Evolutionary conservation across 2,888 invertebrate species (phyloP), one percentile per base, ranked within the genome.

Genomic region (Tachina lurida): DNA sequence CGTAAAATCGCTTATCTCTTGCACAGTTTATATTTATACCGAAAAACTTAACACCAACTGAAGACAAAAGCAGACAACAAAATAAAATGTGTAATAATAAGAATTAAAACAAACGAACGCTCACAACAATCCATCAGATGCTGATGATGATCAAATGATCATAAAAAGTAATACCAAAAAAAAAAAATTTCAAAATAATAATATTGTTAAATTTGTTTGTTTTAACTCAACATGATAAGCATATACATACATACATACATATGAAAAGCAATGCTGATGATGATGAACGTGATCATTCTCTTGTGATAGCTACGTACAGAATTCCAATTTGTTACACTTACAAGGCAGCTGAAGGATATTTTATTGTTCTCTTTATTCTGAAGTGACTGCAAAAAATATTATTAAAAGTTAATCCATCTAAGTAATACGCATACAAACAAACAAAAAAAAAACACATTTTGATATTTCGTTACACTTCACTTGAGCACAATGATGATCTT

Each of bases 261-360:
- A 31, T 7, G 7, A 31, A 31, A 31, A 31, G 31, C 31, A 31
- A 31, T 39, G 60, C 56, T 9, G 10, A 43, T 54, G 31, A 47
- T 56, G 47, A 73, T 62, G 67, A 70, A 63, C 31, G 9, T 63
- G 62, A 60, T 78, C 45, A 74, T 78, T 58, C 65, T n/a, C 52
- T 45, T 67, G 10, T 60, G 80, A 80, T 84, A 71, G 56, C 17
- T 39, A 68, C 41, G 62, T 65, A 15, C 41, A 62, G 12, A 54
- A 56, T 65, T 63, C 88, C 77, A 84, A 90, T 90, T 90, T 87
- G 90, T 89, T 89, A 90, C 90, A 89, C 89, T 84, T 87, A 87
- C 80, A 84, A 83, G 67, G 87, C 89, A 89, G 89, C 89, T 89
- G 89, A 87, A 89, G 89, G 88, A 89, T 88, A 86, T 71, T 82